Evolutionary conservation across 2,888 invertebrate species (phyloP), one percentile per base, ranked within the genome.

Genomic region (Cistogaster globosa): DNA sequence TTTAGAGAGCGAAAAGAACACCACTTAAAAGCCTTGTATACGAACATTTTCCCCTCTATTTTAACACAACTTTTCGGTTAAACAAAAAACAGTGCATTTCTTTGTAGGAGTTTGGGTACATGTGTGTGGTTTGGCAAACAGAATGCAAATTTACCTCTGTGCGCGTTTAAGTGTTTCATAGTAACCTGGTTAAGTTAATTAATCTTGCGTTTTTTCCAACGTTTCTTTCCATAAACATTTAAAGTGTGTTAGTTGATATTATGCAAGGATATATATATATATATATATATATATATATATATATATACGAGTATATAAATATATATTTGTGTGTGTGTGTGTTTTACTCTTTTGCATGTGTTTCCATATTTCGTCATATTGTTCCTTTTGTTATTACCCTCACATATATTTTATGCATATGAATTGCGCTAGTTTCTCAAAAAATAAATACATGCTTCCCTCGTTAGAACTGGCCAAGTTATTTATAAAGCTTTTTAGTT

Each of bases 181-280:
- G 75, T 79, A 75, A 78, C 82, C 85, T 55, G 82, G 82, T 79
- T 75, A 75, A 85, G 82, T 85, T 85, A 85, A 85, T 85, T 85
- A 85, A 82, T 85, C 75, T 75, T 75, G 58, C 45, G 48, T 77
- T 82, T 71, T 78, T 78, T 42, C 26, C 38, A n/a, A n/a, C n/a
- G 51, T 26, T 72, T 20, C 20, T 68, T 53, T n/a, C 18, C 22
- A 63, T 71, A 75, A 75, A 60, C 53, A 75, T 65, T 22, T 26
- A 69, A 58, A 82, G 45, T 75, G 65, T 69, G 45, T 75, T 69
- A 63, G 65, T 32, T 32, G 45, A 57, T 16, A 18, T 57, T 2
- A 20, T 12, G n/a, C 57, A 62, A 36, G 26, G 8, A 12, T 12
- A 22, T n/a, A n/a, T n/a, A n/a, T n/a, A n/a, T n/a, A n/a, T n/a